These are phyloP conservation scores for Pogonognathellus flavescens DNA, from an alignment of 1,140 invertebrate species.

Conservation along the genomic window DNA sequence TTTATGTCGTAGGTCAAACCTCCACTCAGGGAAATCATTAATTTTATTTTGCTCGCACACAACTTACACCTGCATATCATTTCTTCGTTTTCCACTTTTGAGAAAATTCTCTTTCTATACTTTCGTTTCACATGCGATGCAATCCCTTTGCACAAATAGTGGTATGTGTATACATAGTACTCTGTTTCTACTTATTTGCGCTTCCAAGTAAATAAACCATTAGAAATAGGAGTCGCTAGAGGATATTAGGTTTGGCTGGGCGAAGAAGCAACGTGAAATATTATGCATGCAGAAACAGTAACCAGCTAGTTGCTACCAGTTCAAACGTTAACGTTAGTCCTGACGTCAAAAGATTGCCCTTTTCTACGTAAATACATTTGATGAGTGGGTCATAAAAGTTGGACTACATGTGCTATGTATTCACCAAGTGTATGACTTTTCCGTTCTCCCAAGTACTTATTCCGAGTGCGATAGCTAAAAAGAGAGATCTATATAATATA, in stretches of 20 bases:
- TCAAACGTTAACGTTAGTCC: not conserved
- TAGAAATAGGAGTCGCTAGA: not conserved
- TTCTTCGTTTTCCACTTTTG: not conserved
- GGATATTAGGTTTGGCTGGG: not conserved
- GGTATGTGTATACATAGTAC: not conserved
- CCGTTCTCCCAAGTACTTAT: too few species aligned
- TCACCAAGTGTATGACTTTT: not conserved
- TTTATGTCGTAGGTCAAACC: conserved; percentile 36
- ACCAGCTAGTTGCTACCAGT: not conserved
- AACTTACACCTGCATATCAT: not conserved
- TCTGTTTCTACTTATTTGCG: not conserved
- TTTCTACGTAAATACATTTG: conserved; percentile 31
- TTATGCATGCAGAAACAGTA: conserved; percentile 19
- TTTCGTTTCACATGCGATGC: not conserved
- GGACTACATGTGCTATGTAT: not conserved
- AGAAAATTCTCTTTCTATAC: not conserved
- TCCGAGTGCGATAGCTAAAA: too few species aligned
- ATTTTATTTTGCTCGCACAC: conserved; percentile 6
- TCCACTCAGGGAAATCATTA: conserved; percentile 5
- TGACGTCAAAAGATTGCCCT: conserved; percentile 33
- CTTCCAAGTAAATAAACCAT: not conserved
- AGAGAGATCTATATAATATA: too few species aligned
- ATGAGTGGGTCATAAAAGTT: conserved; percentile 37
- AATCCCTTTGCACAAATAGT: not conserved
- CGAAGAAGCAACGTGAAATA: not conserved